A percentile compares a stretch with the other conserved stretches of the same genome.
These are phyloP conservation scores for Ecdyonurus torrentis DNA, from an alignment of 2,888 invertebrate species.

Conservation along the genomic window DNA sequence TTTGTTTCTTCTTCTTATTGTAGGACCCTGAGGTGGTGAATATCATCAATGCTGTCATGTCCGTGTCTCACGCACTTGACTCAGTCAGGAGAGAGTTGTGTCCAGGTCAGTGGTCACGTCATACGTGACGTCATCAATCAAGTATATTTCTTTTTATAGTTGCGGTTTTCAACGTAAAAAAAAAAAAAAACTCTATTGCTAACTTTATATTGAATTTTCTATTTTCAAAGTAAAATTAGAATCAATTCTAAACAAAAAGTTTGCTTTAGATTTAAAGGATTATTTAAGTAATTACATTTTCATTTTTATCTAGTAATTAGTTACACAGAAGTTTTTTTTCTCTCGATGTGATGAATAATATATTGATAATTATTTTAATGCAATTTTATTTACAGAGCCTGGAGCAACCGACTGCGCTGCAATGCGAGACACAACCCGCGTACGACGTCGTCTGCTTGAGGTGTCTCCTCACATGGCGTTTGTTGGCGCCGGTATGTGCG, in stretches of 20 bases:
- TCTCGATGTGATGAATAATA: not conserved
- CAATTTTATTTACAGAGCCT: conserved; percentile 5
- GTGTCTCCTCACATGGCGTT: conserved; percentile 15
- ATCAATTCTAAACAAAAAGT: too few relatives aligned
- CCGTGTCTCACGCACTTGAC: conserved; percentile 23
- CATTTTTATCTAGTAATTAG: too few relatives aligned
- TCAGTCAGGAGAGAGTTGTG: conserved; percentile 19
- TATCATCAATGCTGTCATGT: conserved; percentile 25
- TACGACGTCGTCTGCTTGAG: conserved; percentile 13
- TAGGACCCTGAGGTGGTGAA: conserved; percentile 18
- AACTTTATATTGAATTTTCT: too few relatives aligned
- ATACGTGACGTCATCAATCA: too few relatives aligned
- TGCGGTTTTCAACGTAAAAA: too few relatives aligned
- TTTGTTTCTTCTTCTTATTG: conserved; percentile 5
- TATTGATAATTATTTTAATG: not conserved
- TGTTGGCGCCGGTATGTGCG: conserved; percentile 15
- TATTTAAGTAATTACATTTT: too few relatives aligned
- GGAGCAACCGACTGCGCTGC: conserved; percentile 6
- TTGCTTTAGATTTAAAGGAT: too few relatives aligned
- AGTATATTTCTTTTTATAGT: too few relatives aligned
- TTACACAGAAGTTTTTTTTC: not conserved
- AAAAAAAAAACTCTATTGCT: too few relatives aligned
- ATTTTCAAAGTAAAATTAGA: too few relatives aligned
- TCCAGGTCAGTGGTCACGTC: conserved; percentile 16
- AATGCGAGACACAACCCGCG: conserved; percentile 11